Conservation (phyloP, 2,888 invertebrate genomes). For the Hypomecis punctinalis region DNA sequence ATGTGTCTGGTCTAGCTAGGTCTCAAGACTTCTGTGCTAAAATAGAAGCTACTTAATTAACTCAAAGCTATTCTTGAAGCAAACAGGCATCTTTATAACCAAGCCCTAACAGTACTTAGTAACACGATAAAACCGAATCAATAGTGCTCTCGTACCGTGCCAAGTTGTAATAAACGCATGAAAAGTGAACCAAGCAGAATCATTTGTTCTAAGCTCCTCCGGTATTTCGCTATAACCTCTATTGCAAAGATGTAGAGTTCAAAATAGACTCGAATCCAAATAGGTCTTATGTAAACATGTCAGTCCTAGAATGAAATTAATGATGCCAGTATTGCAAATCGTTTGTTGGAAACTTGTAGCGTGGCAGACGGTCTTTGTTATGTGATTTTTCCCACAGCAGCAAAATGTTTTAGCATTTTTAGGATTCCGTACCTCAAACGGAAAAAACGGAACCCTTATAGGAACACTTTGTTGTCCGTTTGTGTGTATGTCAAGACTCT, state of each 20-base stretch:
- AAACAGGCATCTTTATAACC: slow-evolving; percentile 37
- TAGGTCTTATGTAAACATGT: slow-evolving; percentile 50
- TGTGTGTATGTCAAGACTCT: too few species aligned
- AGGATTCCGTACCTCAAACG: too few species aligned
- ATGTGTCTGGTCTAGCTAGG: too few species aligned
- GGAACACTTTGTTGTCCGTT: too few species aligned
- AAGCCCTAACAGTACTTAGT: slow-evolving; percentile 60
- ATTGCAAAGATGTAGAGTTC: slow-evolving; percentile 46
- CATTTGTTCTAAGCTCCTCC: slow-evolving; percentile 63
- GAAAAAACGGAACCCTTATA: too few species aligned
- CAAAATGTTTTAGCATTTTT: slow-evolving; percentile 25
- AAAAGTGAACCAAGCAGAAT: slow-evolving; percentile 69
- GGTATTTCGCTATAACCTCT: slow-evolving; percentile 41
- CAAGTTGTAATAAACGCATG: slow-evolving; percentile 77
- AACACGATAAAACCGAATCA: slow-evolving; percentile 71
- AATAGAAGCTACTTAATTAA: not conserved
- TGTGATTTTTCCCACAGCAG: slow-evolving; percentile 44
- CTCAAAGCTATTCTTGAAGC: not conserved
- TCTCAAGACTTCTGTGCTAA: too few species aligned
- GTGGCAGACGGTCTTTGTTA: slow-evolving; percentile 51
- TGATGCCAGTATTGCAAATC: slow-evolving; percentile 71
- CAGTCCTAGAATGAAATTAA: slow-evolving; percentile 69
- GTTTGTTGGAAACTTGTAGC: slow-evolving; percentile 69
- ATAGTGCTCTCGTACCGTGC: slow-evolving; percentile 75
- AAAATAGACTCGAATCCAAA: slow-evolving; percentile 40